Evolutionary conservation across 1,140 invertebrate genomes (phyloP), one percentile per base, ranked within the genome.

Genomic region (Drosophila ohnishii): DNA sequence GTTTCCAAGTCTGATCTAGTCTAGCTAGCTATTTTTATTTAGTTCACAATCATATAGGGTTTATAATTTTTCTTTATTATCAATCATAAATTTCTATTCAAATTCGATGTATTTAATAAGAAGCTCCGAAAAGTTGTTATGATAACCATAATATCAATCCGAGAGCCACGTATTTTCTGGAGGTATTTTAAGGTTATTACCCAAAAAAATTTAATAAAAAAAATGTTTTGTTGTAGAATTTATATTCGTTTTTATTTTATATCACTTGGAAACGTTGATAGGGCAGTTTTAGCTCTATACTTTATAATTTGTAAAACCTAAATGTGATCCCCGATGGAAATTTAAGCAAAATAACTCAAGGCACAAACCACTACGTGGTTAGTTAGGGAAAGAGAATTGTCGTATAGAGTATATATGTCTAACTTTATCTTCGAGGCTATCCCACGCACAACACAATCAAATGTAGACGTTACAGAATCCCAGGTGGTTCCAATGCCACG

Each of bases 381-480:
- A 67, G 66, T 67, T 70, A 57, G 50, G 40, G 19, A 45, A 39
- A 37, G 48, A 69, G 35, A 28, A 34, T 7, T 28, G 28, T 22
- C 40, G 42, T 57, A 60, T 57, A 60, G 60, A 62, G 48, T 16
- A 32, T 48, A 19, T 30, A 84, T 72, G 25, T 55, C 30, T 42
- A 30, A 28, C 13, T 5, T n/a, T 16, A 28, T 30, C 30, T 48
- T 71, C 32, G 16, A 80, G 56, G 67, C 76, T 58, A 32, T 60
- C 63, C 48, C 63, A 80, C 64, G 77, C 67, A 85, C 78, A 85
- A 80, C 69, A 79, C 83, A 86, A 86, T 86, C 82, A 83, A 66
- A 67, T 34, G 30, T 58, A 59, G 40, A 58, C 64, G 64, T 65
- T 79, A 39, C 34, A 58, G 25, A 45, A 63, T 32, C 55, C 28